Conservation (phyloP, 1,140 invertebrate genomes). For the Halyomorpha halys region DNA sequence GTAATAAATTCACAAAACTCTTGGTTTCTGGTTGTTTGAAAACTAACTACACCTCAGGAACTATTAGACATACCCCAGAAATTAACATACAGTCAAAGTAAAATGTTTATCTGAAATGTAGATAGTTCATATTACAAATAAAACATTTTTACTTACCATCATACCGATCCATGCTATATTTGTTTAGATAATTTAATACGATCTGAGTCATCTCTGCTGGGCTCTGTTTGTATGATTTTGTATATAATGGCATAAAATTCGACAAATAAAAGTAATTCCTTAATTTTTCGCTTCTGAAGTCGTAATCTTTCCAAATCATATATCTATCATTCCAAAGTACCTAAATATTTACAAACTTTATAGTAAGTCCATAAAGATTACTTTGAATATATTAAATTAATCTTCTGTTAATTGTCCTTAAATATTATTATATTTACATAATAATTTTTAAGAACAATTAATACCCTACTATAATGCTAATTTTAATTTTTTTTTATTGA, state of each 20-base stretch:
- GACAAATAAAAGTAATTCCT: constrained; percentile 81
- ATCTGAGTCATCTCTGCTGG: neutral
- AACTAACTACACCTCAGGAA: no score
- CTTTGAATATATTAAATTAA: no score
- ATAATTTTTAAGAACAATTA: no score
- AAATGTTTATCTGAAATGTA: neutral
- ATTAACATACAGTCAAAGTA: no score
- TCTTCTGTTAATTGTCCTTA: no score
- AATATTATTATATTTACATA: no score
- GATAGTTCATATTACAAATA: neutral
- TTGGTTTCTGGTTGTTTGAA: no score
- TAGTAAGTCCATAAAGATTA: no score
- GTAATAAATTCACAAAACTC: no score
- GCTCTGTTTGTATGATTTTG: constrained; percentile 50
- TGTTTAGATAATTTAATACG: constrained; percentile 23
- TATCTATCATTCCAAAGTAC: constrained; percentile 78
- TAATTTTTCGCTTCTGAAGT: constrained; percentile 42
- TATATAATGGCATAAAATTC: constrained; percentile 77
- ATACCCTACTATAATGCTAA: no score
- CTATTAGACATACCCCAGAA: no score
- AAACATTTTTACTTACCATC: constrained; percentile 17
- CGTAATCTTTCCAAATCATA: constrained; percentile 81
- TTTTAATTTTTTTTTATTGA: no score
- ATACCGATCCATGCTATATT: constrained; percentile 14
- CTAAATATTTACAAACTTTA: constrained; percentile 27